Base-by-base conservation (phyloP, 2,113 vertebrate genomes). In the Lutjanus erythropterus region DNA sequence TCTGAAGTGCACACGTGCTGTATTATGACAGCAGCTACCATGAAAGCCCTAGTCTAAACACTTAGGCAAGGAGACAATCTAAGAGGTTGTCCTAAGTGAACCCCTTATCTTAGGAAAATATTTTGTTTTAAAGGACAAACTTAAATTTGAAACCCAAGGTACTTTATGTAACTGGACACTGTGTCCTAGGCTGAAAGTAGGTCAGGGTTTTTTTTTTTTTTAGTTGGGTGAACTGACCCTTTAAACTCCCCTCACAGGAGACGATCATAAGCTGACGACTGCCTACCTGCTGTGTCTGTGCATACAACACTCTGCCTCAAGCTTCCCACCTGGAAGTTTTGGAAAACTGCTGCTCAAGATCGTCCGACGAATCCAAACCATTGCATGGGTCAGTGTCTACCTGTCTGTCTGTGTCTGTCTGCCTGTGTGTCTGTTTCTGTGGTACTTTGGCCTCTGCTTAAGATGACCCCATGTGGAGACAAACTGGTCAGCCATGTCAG, bases 231-330 rank as follows among this genome's bases (percentile, higher is more conserved):
- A 59, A 46, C 2, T 47, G 16, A 73, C 23, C 19, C 27, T 35
- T 31, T 15, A 33, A 41, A 35, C 21, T 65, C 41, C 41, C 31
- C 49, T 55, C 65, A 33, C 72, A 92, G 93, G 97, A 0, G 97
- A 97, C 0, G 97, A 97, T 90, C 97, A 98, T 89, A 97, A 97
- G 91, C 94, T 99, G 91, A 96, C 97, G 0, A 97, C 97, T 0
- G 97, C 97, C 80, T 98, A 98, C 91, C 95, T 99, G 59, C 94
- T 99, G 68, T 98, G 98, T 91, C 95, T 98, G 77, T 98, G 97
- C 92, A 91, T 98, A 88, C 97, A 98, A 86, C 97, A 98, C 89
- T 97, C 97, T 0, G 98, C 98, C 76, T 94, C 94, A 31, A 93
- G 61, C 80, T 97, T 97, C 11, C 88, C 95, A 72, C 97, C 96